Base-by-base conservation (phyloP, 2,797 vertebrate species). In the Caiman crocodilus region DNA sequence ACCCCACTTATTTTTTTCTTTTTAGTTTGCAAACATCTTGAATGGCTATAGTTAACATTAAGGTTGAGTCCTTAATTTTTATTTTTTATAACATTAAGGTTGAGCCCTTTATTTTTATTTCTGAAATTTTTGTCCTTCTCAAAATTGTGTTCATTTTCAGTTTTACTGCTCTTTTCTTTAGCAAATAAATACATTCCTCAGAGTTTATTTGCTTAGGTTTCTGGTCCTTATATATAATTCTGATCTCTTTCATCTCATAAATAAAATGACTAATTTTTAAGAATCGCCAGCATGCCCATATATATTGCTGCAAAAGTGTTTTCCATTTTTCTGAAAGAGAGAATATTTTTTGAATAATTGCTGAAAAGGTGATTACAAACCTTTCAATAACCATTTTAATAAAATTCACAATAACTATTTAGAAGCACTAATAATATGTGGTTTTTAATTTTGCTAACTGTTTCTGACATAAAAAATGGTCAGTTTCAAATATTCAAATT, bases 51-150 rank as follows among this genome's bases (percentile, higher is more conserved):
- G 84, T 18, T 56, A 60, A 80, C 94, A 83, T 90, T 90, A 85
- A 61, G 80, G 18, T 20, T 79, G 90, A 87, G 59, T 58, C 61
- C 87, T n/a, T n/a, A n/a, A n/a, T n/a, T n/a, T n/a, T n/a, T n/a
- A n/a, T n/a, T n/a, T n/a, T n/a, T n/a, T n/a, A n/a, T 56, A 60
- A 80, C 94, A 83, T 90, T 90, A 85, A 61, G 80, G 18, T 20
- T 79, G 90, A 87, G 59, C 55, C 42, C 16, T 50, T 83, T 89
- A 85, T 57, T 67, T 90, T 30, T 60, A 23, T 75, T 67, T 89
- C 64, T 32, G 76, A 93, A 87, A 73, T 92, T n/a, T 56, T 90
- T 82, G 93, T 90, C 89, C 74, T 93, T 89, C 79, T 81, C 87
- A 63, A 87, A 79, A 75, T 25, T 50, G 69, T 94, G 30, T 63